Base-by-base conservation (phyloP, 2,888 invertebrate species). In the Mayetiola destructor region DNA sequence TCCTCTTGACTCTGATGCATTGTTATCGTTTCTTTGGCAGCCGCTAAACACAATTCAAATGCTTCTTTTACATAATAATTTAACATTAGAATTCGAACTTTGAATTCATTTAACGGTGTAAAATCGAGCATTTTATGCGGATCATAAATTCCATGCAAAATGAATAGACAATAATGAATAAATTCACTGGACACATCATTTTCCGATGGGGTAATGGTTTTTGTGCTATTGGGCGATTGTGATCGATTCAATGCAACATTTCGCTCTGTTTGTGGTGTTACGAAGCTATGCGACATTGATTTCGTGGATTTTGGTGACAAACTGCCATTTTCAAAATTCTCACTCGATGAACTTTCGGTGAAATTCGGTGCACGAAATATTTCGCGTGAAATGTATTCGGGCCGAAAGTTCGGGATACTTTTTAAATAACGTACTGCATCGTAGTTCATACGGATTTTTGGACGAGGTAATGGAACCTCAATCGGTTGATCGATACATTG, bases 121-220 rank as follows among this genome's bases (percentile, higher is more conserved):
- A 55, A 40, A 14, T 56, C 59, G 23, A 59, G 40, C 12, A 60
- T 56, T 16, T 29, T 57, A n/a, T 70, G 68, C 3, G 70, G 67
- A 63, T 68, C 70, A 56, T 73, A 73, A 6, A 73, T 64, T 12
- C 73, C 73, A 58, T 73, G 73, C 56, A 73, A 73, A 35, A 71
- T 68, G 56, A 70, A 72, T 42, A 73, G 66, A 61, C 73, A 73
- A 63, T 73, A 73, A 61, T 73, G 73, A 57, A 73, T 70, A 59
- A 69, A 72, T 58, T 72, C 68, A 2, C 70, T 61, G 18, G 56
- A 53, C 18, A 58, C 35, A 3, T 21, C 48, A 2, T n/a, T n/a
- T n/a, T 23, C 40, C n/a, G 8, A 9, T n/a, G 56, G 3, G 9
- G 21, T 36, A n/a, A 5, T 27, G 42, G 32, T 21, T 40, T 40